Conservation (phyloP, 2,888 invertebrate species). For the Podabrus alpinus region DNA sequence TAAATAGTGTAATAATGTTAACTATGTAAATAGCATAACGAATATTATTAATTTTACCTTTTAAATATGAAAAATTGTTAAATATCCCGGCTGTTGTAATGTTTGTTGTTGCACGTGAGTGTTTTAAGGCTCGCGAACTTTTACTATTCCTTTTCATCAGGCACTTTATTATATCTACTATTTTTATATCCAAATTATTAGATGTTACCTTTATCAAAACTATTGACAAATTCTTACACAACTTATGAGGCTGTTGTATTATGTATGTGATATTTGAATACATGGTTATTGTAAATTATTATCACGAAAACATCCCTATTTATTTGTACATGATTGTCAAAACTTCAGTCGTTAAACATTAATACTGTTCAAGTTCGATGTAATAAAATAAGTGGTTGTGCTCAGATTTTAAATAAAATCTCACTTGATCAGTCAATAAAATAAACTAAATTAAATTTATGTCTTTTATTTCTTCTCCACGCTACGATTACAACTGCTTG, state of each 20-base stretch:
- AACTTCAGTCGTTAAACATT: constrained; percentile 47
- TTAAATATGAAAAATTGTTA: constrained; percentile 47
- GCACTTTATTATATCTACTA: constrained; percentile 42
- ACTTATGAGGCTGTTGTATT: constrained; percentile 55
- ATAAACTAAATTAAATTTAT: constrained; percentile 40
- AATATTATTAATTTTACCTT: constrained; percentile 31
- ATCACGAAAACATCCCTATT: constrained; percentile 49
- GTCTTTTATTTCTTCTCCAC: constrained; percentile 15
- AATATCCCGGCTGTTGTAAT: constrained; percentile 49
- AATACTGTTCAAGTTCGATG: constrained; percentile 51
- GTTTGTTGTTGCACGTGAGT: constrained; percentile 46
- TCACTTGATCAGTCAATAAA: constrained; percentile 47
- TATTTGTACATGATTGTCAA: constrained; percentile 51
- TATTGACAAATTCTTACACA: constrained; percentile 43
- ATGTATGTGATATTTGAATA: constrained; percentile 58
- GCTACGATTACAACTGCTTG: too few species aligned
- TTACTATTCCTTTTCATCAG: constrained; percentile 40
- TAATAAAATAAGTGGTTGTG: constrained; percentile 51
- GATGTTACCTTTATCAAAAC: constrained; percentile 48
- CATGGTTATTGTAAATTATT: constrained; percentile 53
- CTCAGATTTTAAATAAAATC: constrained; percentile 45
- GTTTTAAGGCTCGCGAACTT: constrained; percentile 37
- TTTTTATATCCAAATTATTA: constrained; percentile 52
- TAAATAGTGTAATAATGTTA: constrained; percentile 45
- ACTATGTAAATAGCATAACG: constrained; percentile 44